A percentile compares a stretch with the other conserved stretches of the same genome.
These are phyloP conservation scores for Corella eumyota DNA, from an alignment of 23 tunicate genomes.

Conservation along the genomic window DNA sequence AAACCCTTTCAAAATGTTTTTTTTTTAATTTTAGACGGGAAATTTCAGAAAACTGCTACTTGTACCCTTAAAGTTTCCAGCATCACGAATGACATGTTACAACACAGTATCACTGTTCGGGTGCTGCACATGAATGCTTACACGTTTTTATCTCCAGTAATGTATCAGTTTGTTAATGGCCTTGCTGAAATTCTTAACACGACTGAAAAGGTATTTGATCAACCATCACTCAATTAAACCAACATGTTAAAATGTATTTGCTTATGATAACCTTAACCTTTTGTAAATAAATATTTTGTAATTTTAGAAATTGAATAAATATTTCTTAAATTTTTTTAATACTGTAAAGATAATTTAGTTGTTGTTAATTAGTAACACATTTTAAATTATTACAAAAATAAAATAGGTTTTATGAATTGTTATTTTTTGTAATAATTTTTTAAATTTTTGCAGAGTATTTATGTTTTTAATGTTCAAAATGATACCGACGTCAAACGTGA, in stretches of 20 bases:
- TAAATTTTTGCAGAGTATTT: conserved; percentile 63
- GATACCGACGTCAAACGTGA: conserved; percentile 71
- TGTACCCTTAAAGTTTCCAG: conserved; percentile 64
- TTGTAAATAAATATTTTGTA: no score
- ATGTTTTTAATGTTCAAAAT: conserved; percentile 88
- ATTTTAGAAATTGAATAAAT: no score
- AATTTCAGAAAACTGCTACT: conserved; percentile 14
- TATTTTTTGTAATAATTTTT: no score
- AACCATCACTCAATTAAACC: no score
- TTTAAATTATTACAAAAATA: no score
- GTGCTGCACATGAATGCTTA: conserved; percentile 67
- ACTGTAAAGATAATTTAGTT: no score
- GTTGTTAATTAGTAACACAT: no score
- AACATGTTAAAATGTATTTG: no score
- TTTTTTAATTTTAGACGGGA: conserved; percentile 57
- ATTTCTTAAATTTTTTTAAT: no score
- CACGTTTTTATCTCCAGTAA: conserved; percentile 61
- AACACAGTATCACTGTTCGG: conserved; percentile 92
- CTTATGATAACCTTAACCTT: no score
- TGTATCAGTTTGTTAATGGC: conserved; percentile 54
- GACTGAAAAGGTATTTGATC: conserved; percentile 23
- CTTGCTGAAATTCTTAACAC: conserved; percentile 55
- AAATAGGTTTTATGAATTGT: no score
- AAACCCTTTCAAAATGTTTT: not conserved
- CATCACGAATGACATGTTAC: conserved; percentile 74